Base-by-base conservation (phyloP, 2,797 vertebrate species). In the Sebastiscus albofasciatus region DNA sequence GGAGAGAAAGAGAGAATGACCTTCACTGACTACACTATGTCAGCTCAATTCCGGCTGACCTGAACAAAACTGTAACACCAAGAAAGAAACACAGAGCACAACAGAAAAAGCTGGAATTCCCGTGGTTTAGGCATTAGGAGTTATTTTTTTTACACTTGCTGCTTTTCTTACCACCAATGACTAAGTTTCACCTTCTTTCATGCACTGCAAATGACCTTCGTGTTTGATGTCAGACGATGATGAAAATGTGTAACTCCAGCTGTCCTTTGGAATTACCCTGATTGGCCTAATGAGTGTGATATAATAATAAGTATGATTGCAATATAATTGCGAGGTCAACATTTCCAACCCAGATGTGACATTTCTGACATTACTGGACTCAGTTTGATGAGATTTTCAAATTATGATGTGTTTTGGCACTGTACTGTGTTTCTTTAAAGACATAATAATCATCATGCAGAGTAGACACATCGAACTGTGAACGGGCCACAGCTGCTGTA, bases 81-180 rank as follows among this genome's bases (percentile, higher is more conserved):
- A 72, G 46, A 60, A 61, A 24, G 24, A 24, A 24, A 31, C 79
- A 79, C 26, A 16, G 65, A 60, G 55, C 31, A 81, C 58, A 81
- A 80, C 55, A 72, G 36, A 59, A 64, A 76, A 83, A 77, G 56
- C 13, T 85, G 82, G 79, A 83, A 74, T 88, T 87, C 67, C 87
- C 69, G 75, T 79, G 83, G 78, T 87, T 80, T 39, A 34, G 7
- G 10, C 9, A 1, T 71, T 31, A 54, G n/a, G 26, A 31, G 39
- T 34, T 34, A 1, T 52, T 22, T 75, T 72, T 68, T 64, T 68
- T 67, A 67, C 29, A 64, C 34, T 26, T 20, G 39, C 29, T 31
- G 3, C 58, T 75, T 67, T 52, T 79, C 34, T 29, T 42, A 55
- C 26, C 69, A 54, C 60, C 27, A 33, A 39, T 80, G 33, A 67